These are phyloP conservation scores for Kryphioiulus occultus DNA, from an alignment of 2,888 invertebrate genomes.

Conservation along the genomic window DNA sequence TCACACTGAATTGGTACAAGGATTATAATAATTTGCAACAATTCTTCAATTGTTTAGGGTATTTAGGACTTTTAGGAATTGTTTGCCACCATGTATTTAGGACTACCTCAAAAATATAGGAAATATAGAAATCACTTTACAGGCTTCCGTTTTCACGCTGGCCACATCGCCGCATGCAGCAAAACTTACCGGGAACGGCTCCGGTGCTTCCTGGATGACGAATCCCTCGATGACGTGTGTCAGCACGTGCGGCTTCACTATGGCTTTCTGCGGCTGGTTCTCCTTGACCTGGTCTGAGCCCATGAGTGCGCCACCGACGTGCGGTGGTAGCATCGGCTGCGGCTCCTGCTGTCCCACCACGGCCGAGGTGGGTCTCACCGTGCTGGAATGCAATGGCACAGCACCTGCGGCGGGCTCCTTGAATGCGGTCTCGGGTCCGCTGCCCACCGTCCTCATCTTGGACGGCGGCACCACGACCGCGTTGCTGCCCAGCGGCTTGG, in stretches of 20 bases:
- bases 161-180: no score
- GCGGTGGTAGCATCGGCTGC: neutral
- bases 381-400: neutral
- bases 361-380: neutral
- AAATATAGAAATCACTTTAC: no score
- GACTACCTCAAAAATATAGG: no score
- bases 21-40: no score
- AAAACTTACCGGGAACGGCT: constrained; percentile 65
- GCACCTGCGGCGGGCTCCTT: neutral
- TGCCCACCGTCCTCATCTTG: constrained; percentile 30
- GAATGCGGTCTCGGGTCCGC: neutral
- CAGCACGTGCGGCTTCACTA: constrained; percentile 93
- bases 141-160: no score
- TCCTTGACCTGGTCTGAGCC: constrained; percentile 51
- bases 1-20: no score
- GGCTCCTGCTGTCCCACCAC: neutral
- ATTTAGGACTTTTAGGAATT: no score
- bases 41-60: no score
- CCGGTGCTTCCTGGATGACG: constrained; percentile 87
- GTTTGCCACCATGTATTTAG: no score
- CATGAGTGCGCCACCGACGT: neutral
- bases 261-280: constrained; percentile 74
- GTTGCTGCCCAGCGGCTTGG: neutral
- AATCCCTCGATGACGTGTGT: constrained; percentile 97
- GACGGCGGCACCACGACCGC: neutral